These are phyloP conservation scores for Festucalex cinctus DNA, from an alignment of 2,113 vertebrate genomes.

Conservation along the genomic window DNA sequence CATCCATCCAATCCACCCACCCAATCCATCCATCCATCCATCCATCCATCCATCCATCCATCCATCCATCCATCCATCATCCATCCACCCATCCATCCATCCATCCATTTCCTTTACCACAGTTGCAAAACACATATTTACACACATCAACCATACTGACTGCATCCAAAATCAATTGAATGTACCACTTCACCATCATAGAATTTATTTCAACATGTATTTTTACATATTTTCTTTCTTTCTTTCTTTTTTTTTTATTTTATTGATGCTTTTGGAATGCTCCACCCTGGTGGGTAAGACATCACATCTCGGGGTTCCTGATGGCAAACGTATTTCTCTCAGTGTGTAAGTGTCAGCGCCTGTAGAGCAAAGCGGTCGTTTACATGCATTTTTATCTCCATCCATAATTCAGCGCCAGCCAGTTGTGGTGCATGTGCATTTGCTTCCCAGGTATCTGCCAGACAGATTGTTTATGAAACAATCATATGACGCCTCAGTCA, in stretches of 20 bases:
- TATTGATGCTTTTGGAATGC: conserved; percentile 13
- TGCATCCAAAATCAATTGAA: no score
- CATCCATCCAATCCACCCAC: no score
- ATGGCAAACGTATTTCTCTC: conserved; percentile 40
- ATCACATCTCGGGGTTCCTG: conserved; percentile 24
- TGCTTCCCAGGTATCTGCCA: conserved; percentile 52
- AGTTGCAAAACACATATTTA: no score
- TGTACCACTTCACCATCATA: background rate
- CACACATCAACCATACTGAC: no score
- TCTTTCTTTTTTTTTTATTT: conserved; percentile 11
- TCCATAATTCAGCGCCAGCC: conserved; percentile 63
- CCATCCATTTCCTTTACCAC: no score
- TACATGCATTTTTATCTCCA: conserved; percentile 48
- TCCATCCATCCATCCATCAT: no score
- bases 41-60: no score
- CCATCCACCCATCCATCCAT: no score
- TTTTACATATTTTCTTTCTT: background rate
- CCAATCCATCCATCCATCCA: no score
- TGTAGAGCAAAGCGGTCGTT: conserved; percentile 32
- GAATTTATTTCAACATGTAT: background rate
- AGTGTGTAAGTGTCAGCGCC: conserved; percentile 52
- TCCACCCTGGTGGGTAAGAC: conserved; percentile 30
- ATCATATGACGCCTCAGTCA: conserved; percentile 37
- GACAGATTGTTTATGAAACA: conserved; percentile 38
- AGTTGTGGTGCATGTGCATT: conserved; percentile 53